Evolutionary conservation across 2,113 vertebrate species (phyloP).

Genomic region (Microcebus ravelobensis): DNA sequence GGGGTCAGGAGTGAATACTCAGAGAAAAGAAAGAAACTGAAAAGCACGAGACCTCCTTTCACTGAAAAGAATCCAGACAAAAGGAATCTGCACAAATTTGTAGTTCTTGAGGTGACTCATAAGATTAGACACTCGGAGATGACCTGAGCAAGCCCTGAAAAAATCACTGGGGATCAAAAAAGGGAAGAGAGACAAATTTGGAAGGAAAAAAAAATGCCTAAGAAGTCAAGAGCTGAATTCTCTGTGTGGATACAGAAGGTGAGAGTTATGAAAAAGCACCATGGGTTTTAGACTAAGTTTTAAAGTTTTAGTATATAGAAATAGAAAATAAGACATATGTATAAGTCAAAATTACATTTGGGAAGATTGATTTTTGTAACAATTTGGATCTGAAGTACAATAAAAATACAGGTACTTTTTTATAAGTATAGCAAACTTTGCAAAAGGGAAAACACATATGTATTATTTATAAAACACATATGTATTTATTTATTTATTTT

Average conservation of each 20-base stretch:
- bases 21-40: background rate
- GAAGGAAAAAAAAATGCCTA: constrained; percentile 1
- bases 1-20: background rate
- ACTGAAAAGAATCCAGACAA: constrained; percentile 40
- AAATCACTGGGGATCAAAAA: constrained; percentile 7
- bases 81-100: background rate
- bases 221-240: background rate
- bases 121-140: background rate
- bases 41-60: background rate
- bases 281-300: background rate
- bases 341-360: background rate
- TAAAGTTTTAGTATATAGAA: background rate
- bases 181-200: background rate
- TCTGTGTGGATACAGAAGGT: background rate
- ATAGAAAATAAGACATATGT: background rate
- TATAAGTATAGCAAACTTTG: background rate
- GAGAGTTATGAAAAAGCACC: background rate
- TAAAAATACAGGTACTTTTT: background rate
- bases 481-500: background rate
- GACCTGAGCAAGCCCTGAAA: background rate
- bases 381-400: background rate
- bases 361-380: background rate
- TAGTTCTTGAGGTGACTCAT: background rate
- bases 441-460: background rate
- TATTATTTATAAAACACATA: background rate